Base-by-base conservation (phyloP, 2,888 invertebrate species). In the Drosophila robusta region DNA sequence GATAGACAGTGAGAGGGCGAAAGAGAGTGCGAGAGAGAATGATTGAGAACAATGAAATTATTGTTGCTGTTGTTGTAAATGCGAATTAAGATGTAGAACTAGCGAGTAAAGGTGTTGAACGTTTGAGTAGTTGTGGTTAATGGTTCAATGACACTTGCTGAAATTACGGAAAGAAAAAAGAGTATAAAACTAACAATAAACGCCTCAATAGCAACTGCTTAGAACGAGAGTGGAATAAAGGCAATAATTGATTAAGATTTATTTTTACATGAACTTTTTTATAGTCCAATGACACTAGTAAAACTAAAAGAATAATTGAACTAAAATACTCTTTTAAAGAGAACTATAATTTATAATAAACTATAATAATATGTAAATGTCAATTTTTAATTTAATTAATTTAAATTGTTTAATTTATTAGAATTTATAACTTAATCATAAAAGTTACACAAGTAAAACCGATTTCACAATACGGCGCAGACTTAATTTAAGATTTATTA, bases 1-100 rank as follows among this genome's bases (percentile, higher is more conserved):
- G 24, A 16, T 9, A 22, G 18, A 2, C 18, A 9, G n/a, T n/a
- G n/a, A n/a, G n/a, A n/a, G n/a, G n/a, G n/a, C n/a, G n/a, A n/a
- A n/a, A n/a, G n/a, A n/a, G 24, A 34, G 36, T 41, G 5, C 16
- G 3, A 8, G 6, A 45, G 6, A 9, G 8, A 12, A 4, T 41
- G 24, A 34, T n/a, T 14, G 32, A 18, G 41, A 41, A 58, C 38
- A 69, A 44, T 45, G 47, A 34, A 39, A 49, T 12, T 26, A 44
- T 38, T 50, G 50, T 71, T 36, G 29, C 16, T 50, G 41, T 29
- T 9, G 29, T 29, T 29, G 9, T 9, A 29, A 29, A 29, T 29
- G 29, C 2, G 29, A 29, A 29, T 14, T 36, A 34, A 24, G 18
- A 1, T 12, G 8, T 55, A 9, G 16, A 55, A 24, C 49, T n/a